Percentiles rank a stretch among this genome's conserved stretches.
Conservation (phyloP, 1,140 invertebrate species). For the Dendrolimus kikuchii region DNA sequence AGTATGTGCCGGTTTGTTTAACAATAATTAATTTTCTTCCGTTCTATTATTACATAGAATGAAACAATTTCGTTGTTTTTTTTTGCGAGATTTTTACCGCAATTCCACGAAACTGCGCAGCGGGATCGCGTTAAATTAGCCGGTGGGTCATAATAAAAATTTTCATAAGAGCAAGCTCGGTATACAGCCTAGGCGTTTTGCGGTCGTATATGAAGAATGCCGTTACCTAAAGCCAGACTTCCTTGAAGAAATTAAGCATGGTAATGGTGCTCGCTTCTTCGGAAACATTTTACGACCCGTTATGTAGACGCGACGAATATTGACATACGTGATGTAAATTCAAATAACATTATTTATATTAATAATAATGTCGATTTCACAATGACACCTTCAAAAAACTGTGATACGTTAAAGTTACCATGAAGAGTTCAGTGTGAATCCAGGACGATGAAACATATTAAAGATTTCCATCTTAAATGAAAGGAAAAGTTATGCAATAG, state of each 20-base stretch:
- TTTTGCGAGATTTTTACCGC: too few species aligned
- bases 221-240: conserved; percentile 26
- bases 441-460: too few species aligned
- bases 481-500: too few species aligned
- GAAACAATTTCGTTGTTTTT: too few species aligned
- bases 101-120: not conserved
- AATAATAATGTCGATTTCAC: conserved; percentile 21
- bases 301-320: conserved; percentile 46
- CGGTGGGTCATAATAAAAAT: conserved; percentile 1
- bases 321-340: conserved; percentile 44
- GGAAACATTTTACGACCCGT: conserved; percentile 40
- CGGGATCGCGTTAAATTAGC: not conserved
- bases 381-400: conserved; percentile 6
- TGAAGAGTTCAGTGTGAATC: too few species aligned
- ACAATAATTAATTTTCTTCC: too few species aligned
- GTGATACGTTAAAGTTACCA: too few species aligned
- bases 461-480: too few species aligned
- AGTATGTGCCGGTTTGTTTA: not conserved
- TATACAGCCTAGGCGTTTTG: conserved; percentile 6
- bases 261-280: conserved; percentile 33
- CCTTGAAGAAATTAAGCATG: conserved; percentile 31
- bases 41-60: too few species aligned
- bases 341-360: conserved; percentile 36
- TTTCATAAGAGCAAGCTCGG: not conserved
- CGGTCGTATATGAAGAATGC: conserved; percentile 16